phyloP scores from a whole-genome alignment of 2,797 vertebrate genomes.

The Pelodytes ibericus region DNA sequence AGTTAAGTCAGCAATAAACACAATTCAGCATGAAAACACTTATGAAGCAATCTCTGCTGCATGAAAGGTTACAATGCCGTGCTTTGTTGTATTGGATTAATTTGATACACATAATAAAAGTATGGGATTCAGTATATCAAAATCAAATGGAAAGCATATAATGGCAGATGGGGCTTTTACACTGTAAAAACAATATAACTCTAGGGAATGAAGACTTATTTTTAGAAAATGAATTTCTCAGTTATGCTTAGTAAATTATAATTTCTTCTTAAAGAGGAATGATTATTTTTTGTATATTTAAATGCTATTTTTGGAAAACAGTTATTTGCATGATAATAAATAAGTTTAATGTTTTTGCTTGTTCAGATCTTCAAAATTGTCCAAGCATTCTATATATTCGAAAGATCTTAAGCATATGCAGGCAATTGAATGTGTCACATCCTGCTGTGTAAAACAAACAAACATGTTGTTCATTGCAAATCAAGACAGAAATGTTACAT shows the following conservation, averaged over 20 bases:
- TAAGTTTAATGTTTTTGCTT: too few relatives aligned
- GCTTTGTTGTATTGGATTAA: constrained; percentile 28
- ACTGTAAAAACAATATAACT: constrained; percentile 20
- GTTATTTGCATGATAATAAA: too few relatives aligned
- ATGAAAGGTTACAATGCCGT: constrained; percentile 15
- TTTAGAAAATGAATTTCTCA: constrained; percentile 10
- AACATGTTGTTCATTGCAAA: too few relatives aligned
- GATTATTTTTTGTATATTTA: neutral
- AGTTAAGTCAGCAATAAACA: constrained; percentile 12
- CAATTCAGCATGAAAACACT: constrained; percentile 1
- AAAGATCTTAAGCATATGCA: too few relatives aligned
- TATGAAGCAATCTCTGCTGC: constrained; percentile 7
- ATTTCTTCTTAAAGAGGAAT: neutral
- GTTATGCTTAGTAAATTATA: neutral
- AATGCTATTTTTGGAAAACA: too few relatives aligned
- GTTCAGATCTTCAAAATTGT: too few relatives aligned
- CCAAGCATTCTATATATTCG: too few relatives aligned
- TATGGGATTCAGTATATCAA: constrained; percentile 33
- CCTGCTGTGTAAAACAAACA: too few relatives aligned
- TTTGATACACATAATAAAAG: constrained; percentile 41
- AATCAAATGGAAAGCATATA: constrained; percentile 17
- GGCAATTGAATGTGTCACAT: too few relatives aligned
- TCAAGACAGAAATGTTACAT: too few relatives aligned
- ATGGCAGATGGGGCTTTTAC: constrained; percentile 32
- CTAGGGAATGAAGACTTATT: constrained; percentile 5